These are phyloP conservation scores for Arremon brunneinucha DNA, from an alignment of 2,797 vertebrate species.

Conservation along the genomic window DNA sequence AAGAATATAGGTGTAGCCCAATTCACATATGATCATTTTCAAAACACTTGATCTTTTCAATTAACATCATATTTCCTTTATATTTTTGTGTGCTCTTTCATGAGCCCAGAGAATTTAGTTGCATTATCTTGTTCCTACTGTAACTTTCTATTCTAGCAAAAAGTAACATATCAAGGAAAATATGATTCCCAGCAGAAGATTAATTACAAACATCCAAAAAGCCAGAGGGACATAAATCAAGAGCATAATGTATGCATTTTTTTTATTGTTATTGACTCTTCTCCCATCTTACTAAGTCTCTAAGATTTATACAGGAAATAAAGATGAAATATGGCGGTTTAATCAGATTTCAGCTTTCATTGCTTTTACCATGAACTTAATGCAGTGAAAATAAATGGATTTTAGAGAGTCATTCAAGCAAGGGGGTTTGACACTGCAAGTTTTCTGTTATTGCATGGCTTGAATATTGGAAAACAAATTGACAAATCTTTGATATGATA, in stretches of 20 bases:
- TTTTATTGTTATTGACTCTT: background rate
- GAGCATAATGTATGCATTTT: background rate
- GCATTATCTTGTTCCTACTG: background rate
- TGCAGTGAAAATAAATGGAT: background rate
- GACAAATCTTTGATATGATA: background rate
- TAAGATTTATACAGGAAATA: slow-evolving; percentile 12
- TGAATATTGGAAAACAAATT: background rate
- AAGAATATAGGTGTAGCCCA: background rate
- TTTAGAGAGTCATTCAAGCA: background rate
- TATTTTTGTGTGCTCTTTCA: background rate
- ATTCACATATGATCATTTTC: background rate
- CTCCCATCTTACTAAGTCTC: background rate
- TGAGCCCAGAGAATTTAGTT: background rate
- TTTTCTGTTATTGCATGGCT: background rate
- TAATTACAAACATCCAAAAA: background rate
- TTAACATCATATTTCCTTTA: background rate
- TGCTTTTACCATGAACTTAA: background rate
- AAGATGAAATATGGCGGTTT: slow-evolving; percentile 1
- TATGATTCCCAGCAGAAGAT: background rate
- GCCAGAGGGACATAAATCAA: background rate
- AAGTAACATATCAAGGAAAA: background rate
- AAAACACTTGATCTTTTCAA: background rate
- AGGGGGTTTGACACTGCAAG: background rate
- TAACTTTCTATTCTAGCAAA: background rate
- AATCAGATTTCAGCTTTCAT: background rate